Base-by-base conservation (phyloP, 1,140 invertebrate species). In the Hycleus phaleratus region DNA sequence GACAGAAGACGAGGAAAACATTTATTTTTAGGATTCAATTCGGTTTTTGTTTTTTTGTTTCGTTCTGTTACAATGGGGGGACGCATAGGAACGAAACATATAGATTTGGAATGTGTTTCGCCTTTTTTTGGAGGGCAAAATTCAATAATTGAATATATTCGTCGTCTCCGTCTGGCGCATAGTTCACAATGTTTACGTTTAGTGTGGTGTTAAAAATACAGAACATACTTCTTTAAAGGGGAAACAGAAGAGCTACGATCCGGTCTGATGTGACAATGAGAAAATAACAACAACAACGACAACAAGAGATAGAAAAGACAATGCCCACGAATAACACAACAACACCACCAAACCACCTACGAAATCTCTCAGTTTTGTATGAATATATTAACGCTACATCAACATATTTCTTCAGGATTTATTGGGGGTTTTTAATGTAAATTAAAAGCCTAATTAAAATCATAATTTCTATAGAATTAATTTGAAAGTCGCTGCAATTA, bases 301-400 rank as follows among this genome's bases (percentile, higher is more conserved):
- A 32, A 32, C 32, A 32, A 32, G 32, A 32, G 32, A 32, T 32
- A 32, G 32, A 32, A 32, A 32, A 32, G 45, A 59, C 57, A 60
- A 60, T 60, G 49, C 46, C 47, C 47, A 49, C 48, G 32, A 32
- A 32, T 32, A 32, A 32, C 18, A 18, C 18, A 47, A 52, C 52
- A 46, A 60, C 58, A 50, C 38, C 44, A 32, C 32, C 32, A 4
- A 32, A 50, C 53, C 58, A 39, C 58, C 58, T 60, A 60, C 58
- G 58, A 59, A 12, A 38, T 48, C 44, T 46, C 48, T 32, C 32
- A 32, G 32, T 32, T 32, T 32, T 32, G 58, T 56, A 60, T 60
- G 58, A 60, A 60, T 60, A 60, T 60, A 56, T 60, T 60, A 60
- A 54, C 53, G 56, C 52, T 32, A 46, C 58, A 56, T 56, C 56